Base-by-base conservation (phyloP, 2,797 vertebrate species). In the Lagodon rhomboides region DNA sequence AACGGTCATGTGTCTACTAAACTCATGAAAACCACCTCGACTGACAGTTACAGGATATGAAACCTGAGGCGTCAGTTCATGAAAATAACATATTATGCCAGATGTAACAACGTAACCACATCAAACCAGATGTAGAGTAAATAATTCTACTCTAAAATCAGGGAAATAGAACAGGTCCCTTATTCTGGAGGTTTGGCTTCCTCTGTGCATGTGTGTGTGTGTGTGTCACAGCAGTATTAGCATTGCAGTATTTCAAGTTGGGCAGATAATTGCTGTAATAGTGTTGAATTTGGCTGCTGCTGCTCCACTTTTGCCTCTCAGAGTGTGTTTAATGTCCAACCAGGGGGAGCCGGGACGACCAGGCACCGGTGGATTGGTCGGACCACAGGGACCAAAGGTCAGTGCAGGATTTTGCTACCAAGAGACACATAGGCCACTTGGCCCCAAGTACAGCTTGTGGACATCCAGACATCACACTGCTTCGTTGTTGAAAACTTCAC, bases 301-400 rank as follows among this genome's bases (percentile, higher is more conserved):
- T 76, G 56, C 58, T 74, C 47, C 44, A 41, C 70, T 73, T 73
- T 73, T 68, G 5, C 46, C 18, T 79, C 61, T 85, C 9, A 83
- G 23, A 75, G 9, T 71, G 49, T 87, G 18, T 75, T 73, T 79
- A 58, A 85, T 79, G 66, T 86, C 77, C 68, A 58, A 75, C 25
- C 79, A 96, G 95, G 96, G 96, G 15, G 82, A 94, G 38, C 75
- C 87, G 20, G 96, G 96, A 71, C 7, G 68, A 0, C 77, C 91
- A 44, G 96, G 96, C 17, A 75, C 5, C 6, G 16, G 68, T 0
- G 95, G 95, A 72, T 38, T 30, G 6, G 54, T 50, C 7, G 95
- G 96, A 3, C 41, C 77, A 43, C 10, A 50, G 4, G 96, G 96
- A 85, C 68, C 60, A 66, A 94, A 95, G 95, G 96, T 96, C 67